phyloP scores from a whole-genome alignment of 2,113 vertebrate species.

The Brachirus orientalis region DNA sequence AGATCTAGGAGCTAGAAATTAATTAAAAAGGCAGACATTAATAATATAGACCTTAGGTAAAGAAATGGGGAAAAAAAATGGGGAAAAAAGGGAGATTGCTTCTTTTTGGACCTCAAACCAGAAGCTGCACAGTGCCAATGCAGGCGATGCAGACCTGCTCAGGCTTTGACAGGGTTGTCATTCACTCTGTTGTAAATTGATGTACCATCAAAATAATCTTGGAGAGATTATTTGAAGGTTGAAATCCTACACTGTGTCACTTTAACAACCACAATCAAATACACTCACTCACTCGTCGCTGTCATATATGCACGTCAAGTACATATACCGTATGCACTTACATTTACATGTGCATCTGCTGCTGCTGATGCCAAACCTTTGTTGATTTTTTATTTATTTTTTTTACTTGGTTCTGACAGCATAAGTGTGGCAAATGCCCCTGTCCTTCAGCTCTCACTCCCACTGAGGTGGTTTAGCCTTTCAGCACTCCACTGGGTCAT shows the following conservation, averaged over 20 bases:
- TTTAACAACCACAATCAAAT: neutral
- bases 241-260: too few species aligned
- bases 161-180: too few species aligned
- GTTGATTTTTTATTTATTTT: neutral
- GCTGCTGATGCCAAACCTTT: constrained; percentile 30
- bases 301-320: neutral
- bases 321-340: constrained; percentile 16
- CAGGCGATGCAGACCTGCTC: too few species aligned
- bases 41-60: constrained; percentile 34
- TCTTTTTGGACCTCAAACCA: neutral
- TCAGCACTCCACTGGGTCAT: neutral
- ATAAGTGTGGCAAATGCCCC: constrained; percentile 19
- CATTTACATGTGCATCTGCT: constrained; percentile 11
- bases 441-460: constrained; percentile 51
- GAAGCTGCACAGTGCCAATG: too few species aligned
- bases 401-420: constrained; percentile 36
- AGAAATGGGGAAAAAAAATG: neutral
- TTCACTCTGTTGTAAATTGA: too few species aligned
- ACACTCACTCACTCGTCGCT: neutral
- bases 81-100: neutral
- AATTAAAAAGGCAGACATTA: constrained; percentile 19
- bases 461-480: constrained; percentile 26
- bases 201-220: neutral
- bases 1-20: neutral
- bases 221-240: too few species aligned